Percentiles rank a stretch among this genome's conserved stretches.
Evolutionary conservation across 2,797 vertebrate species (phyloP).

Genomic region (Phoxinus dragarum): DNA sequence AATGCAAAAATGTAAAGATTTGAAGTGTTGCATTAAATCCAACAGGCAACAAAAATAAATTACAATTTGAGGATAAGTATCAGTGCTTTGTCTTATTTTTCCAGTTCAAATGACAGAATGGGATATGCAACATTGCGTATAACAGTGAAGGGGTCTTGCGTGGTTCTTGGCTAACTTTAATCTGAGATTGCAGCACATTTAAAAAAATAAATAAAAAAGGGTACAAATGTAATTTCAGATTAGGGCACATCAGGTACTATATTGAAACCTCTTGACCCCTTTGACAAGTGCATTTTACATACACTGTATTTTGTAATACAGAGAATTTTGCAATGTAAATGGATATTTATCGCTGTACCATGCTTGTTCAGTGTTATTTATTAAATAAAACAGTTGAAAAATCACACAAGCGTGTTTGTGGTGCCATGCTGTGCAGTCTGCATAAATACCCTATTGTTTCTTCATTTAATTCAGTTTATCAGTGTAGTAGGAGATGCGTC

Average conservation of each 20-base stretch:
- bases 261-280: constrained; percentile 71
- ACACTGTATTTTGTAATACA: constrained; percentile 85
- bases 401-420: not conserved
- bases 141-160: constrained; percentile 66
- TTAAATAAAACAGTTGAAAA: constrained; percentile 68
- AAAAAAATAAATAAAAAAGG: constrained; percentile 29
- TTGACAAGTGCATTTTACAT: constrained; percentile 85
- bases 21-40: not conserved
- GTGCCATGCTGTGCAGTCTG: not conserved
- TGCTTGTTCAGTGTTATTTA: constrained; percentile 86
- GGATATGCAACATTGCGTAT: constrained; percentile 80
- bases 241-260: constrained; percentile 70
- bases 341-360: constrained; percentile 81
- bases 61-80: not conserved
- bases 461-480: constrained; percentile 17
- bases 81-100: constrained; percentile 66
- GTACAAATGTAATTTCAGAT: constrained; percentile 48
- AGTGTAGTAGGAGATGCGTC: not conserved
- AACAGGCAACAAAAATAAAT: constrained; percentile 29
- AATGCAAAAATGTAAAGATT: constrained; percentile 46
- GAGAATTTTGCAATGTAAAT: constrained; percentile 81
- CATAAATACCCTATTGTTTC: constrained; percentile 12
- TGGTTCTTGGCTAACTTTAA: constrained; percentile 67
- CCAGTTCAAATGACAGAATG: constrained; percentile 71
- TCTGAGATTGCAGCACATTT: constrained; percentile 66